phyloP scores from a whole-genome alignment of 2,113 vertebrate species.

The Pelodiscus sinensis region DNA sequence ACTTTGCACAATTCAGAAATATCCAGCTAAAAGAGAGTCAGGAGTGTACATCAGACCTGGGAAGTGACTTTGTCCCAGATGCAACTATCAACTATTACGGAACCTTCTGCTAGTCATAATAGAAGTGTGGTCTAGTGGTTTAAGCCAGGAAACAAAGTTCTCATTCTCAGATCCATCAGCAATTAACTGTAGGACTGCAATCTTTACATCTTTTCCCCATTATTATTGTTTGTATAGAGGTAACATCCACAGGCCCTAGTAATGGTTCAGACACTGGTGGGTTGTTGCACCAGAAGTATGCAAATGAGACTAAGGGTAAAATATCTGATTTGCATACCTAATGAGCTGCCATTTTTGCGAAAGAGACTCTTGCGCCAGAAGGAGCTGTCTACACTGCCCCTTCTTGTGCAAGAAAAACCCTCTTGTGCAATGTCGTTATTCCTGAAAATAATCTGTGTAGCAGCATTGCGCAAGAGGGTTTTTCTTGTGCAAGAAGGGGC shows the following conservation, averaged over 20 bases:
- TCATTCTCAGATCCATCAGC: neutral
- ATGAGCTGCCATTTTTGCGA: too few species aligned
- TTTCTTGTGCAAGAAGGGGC: too few species aligned
- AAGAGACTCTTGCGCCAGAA: too few species aligned
- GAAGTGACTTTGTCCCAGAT: neutral
- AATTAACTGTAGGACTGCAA: neutral
- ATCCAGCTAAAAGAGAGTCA: neutral
- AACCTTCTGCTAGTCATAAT: neutral
- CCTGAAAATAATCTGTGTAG: too few species aligned
- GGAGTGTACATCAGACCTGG: neutral
- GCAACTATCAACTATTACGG: neutral
- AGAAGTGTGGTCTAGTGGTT: rapidly evolving
- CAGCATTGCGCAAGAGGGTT: too few species aligned
- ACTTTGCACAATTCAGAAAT: neutral
- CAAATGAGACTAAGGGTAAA: too few species aligned
- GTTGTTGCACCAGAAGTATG: too few species aligned
- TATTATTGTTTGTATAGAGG: neutral
- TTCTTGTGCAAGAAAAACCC: too few species aligned
- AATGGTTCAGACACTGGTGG: neutral
- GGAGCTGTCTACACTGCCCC: too few species aligned
- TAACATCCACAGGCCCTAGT: neutral
- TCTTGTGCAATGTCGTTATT: too few species aligned
- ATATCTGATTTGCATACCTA: too few species aligned
- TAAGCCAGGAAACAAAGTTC: neutral
- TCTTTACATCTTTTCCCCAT: neutral